Evolutionary conservation across 2,113 vertebrate species (phyloP).

Genomic region (Arothron firmamentum): DNA sequence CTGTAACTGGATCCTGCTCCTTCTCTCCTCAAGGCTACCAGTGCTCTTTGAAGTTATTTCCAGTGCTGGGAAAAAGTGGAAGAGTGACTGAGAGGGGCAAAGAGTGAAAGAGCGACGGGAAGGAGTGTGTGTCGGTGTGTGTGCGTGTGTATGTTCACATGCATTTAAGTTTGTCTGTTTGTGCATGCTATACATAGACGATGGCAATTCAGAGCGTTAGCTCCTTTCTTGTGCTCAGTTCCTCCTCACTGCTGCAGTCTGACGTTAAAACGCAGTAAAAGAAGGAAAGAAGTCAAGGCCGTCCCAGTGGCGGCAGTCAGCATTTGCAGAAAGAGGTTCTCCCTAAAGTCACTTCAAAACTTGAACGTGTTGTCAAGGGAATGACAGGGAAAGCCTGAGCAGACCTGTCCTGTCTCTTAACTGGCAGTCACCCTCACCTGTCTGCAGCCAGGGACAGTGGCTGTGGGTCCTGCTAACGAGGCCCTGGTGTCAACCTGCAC

Average conservation of each 20-base stretch:
- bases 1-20: slow-evolving; percentile 72
- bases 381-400: neutral
- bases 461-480: slow-evolving; percentile 2
- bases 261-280: slow-evolving; percentile 16
- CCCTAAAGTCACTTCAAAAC: neutral
- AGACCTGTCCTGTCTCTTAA: neutral
- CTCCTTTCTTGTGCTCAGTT: slow-evolving; percentile 16
- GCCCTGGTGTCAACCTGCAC: slow-evolving; percentile 2
- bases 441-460: slow-evolving; percentile 7
- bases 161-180: slow-evolving; percentile 35
- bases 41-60: slow-evolving; percentile 80
- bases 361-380: neutral
- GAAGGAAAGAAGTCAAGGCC: neutral
- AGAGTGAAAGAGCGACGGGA: slow-evolving; percentile 34
- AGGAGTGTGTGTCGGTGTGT: neutral
- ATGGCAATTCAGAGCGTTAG: slow-evolving; percentile 42
- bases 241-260: neutral
- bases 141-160: slow-evolving; percentile 8
- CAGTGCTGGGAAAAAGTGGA: slow-evolving; percentile 73
- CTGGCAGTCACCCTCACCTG: neutral
- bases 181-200: slow-evolving; percentile 41
- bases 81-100: slow-evolving; percentile 40
- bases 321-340: neutral
- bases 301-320: too few species aligned
- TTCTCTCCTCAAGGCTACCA: slow-evolving; percentile 72